Base-by-base conservation (phyloP, 2,797 vertebrate species). In the Chromobotia macracanthus region DNA sequence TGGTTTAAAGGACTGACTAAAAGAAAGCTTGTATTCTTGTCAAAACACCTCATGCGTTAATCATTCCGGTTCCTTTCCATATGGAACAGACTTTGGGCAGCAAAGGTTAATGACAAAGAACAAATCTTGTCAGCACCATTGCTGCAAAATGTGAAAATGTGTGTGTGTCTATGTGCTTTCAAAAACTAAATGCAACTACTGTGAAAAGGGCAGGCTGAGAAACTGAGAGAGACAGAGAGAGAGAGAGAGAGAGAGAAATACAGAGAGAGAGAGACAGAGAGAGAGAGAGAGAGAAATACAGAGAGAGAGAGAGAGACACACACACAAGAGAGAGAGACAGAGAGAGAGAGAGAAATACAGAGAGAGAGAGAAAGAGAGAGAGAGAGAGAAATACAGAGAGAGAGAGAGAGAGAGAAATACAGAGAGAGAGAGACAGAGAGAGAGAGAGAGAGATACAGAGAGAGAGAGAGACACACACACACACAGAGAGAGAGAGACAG, bases 91-190 rank as follows among this genome's bases (percentile, higher is more conserved):
- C 64, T 51, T 61, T 55, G 28, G 74, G 64, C 71, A 70, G 76
- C 69, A 60, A 82, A 79, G 72, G 81, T 82, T 82, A 82, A 79
- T 82, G 76, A 82, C 74, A 79, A 65, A 75, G 65, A 74, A 79
- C 75, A 69, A 53, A 74, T 79, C 76, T 48, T 74, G 76, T 75
- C 81, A 82, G 46, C 0, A 21, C 28, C 65, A 53, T 11, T 12
- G 41, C n/a, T 67, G 50, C 15, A 68, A 53, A 58, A 53, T 44
- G 16, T 55, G 23, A 35, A 64, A 1, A 16, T 51, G 64, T 23
- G 44, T 56, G 67, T 55, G 19, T 55, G 38, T 60, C 12, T 31
- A 21, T 12, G 55, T 2, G 13, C 25, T 38, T 73, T 73, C 0
- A 25, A 38, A 60, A 53, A 64, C 38, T n/a, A n/a, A 50, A 11